Evolutionary conservation across 2,797 vertebrate genomes (phyloP).

Genomic region (Typhlichthys eigenmanni): DNA sequence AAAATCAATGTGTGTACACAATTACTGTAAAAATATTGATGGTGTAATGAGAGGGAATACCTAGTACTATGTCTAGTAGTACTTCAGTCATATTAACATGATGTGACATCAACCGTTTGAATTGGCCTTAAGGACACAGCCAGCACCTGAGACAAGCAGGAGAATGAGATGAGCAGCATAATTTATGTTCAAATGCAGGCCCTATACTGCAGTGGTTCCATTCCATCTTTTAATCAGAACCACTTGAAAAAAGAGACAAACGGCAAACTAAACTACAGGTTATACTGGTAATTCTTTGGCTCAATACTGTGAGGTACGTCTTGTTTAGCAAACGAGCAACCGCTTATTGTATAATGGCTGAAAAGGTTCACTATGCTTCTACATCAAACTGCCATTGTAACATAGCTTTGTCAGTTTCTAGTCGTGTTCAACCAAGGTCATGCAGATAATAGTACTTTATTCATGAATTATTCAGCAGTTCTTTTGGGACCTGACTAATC

Average conservation of each 20-base stretch:
- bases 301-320: no score
- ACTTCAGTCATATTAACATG: slow-evolving; percentile 8
- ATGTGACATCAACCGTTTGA: slow-evolving; percentile 4
- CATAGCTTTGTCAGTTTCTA: background rate
- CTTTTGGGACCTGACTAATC: slow-evolving; percentile 38
- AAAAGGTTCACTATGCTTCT: background rate
- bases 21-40: no score
- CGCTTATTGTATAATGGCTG: background rate
- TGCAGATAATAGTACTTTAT: slow-evolving; percentile 35
- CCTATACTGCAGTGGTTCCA: background rate
- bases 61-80: no score
- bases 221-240: no score
- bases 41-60: background rate
- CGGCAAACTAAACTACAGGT: no score
- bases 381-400: slow-evolving; percentile 16
- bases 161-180: slow-evolving; percentile 45
- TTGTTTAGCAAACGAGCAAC: background rate
- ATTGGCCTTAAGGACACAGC: slow-evolving; percentile 3
- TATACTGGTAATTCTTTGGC: no score
- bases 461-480: slow-evolving; percentile 53
- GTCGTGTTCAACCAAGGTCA: slow-evolving; percentile 30
- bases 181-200: no score
- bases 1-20: no score
- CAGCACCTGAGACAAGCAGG: background rate
- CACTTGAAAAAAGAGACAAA: no score